Percentiles rank a stretch among this genome's conserved stretches.
These are phyloP conservation scores for Hemicentrotus pulcherrimus DNA, from an alignment of 35 echinoderm and acorn worm species.

Conservation along the genomic window DNA sequence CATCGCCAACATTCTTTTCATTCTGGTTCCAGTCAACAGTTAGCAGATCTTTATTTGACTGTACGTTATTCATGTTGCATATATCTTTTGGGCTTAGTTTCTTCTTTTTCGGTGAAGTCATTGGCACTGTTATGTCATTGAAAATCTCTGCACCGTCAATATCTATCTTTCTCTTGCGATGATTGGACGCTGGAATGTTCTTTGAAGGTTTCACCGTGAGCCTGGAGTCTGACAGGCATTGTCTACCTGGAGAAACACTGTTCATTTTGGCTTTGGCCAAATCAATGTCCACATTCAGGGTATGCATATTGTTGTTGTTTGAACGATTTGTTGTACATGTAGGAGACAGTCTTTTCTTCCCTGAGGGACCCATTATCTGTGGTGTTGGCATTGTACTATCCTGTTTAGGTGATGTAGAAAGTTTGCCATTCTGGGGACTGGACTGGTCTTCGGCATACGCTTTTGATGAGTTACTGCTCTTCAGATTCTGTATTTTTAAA, in stretches of 20 bases:
- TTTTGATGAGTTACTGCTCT: neutral
- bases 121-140: neutral
- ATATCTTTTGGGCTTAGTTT: neutral
- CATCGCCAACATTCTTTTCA: slow-evolving; percentile 26
- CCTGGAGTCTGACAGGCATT: slow-evolving; percentile 85
- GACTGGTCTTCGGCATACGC: neutral
- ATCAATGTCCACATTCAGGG: slow-evolving; percentile 72
- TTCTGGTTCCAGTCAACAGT: slow-evolving; percentile 65
- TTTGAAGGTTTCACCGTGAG: slow-evolving; percentile 51
- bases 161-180: slow-evolving; percentile 81
- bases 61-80: neutral
- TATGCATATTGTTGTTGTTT: slow-evolving; percentile 39
- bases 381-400: neutral
- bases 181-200: slow-evolving; percentile 48
- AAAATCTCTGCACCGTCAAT: slow-evolving; percentile 50
- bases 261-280: slow-evolving; percentile 71
- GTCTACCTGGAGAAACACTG: slow-evolving; percentile 78
- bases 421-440: neutral
- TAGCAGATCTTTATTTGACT: neutral
- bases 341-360: slow-evolving; percentile 17
- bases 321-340: neutral
- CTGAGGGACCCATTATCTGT: neutral
- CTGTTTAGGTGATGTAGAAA: neutral
- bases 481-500: neutral
- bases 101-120: slow-evolving; percentile 32